A percentile compares a stretch with the other conserved stretches of the same genome.
Conservation (phyloP, 2,113 vertebrate genomes). For the Terrapene triunguis region DNA sequence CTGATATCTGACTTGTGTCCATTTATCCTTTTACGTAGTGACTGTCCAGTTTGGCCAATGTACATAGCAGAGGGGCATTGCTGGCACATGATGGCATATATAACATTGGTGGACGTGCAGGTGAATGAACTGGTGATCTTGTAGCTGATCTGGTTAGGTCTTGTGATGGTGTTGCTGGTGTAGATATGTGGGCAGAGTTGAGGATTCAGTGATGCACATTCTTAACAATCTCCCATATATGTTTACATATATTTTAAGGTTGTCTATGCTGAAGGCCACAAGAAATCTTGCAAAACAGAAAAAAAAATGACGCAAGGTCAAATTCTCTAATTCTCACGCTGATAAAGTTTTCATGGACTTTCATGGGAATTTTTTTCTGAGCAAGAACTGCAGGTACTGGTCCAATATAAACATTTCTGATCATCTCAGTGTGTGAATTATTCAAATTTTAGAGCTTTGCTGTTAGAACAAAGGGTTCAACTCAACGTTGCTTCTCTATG, state of each 20-base stretch:
- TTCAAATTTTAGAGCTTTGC: slow-evolving; percentile 11
- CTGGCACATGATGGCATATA: too few relatives aligned
- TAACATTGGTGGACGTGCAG: too few relatives aligned
- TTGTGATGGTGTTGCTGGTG: too few relatives aligned
- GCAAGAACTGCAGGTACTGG: fast-evolving
- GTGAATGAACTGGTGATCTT: too few relatives aligned
- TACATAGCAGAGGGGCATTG: too few relatives aligned
- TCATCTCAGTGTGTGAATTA: not conserved
- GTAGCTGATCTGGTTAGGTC: too few relatives aligned
- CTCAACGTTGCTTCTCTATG: not conserved
- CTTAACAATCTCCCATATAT: slow-evolving; percentile 51
- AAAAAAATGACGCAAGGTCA: slow-evolving; percentile 18
- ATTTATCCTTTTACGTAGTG: too few relatives aligned
- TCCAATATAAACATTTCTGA: slow-evolving; percentile 48
- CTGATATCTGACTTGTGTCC: too few relatives aligned
- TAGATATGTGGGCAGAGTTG: not conserved
- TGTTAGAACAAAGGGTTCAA: not conserved
- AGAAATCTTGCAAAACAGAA: slow-evolving; percentile 32
- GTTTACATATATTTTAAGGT: slow-evolving; percentile 38
- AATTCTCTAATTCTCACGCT: slow-evolving; percentile 37
- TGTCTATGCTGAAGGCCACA: slow-evolving; percentile 25
- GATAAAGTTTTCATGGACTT: slow-evolving; percentile 37
- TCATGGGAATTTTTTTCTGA: slow-evolving; percentile 49
- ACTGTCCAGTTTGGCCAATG: too few relatives aligned
- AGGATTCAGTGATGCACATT: not conserved